phyloP scores from a whole-genome alignment of 2,797 vertebrate species.

The Brotula barbata region DNA sequence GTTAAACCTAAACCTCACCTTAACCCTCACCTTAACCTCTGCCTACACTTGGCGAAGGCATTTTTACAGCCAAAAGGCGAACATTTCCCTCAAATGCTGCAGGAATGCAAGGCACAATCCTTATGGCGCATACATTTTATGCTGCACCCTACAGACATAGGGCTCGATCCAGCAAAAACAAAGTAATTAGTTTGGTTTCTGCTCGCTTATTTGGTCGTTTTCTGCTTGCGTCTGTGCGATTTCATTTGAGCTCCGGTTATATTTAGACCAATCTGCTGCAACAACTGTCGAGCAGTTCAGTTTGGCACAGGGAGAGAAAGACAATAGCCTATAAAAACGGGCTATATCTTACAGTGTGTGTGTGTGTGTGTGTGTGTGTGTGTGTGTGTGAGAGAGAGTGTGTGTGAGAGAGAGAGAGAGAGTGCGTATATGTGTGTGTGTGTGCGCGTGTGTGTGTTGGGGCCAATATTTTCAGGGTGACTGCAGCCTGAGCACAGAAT shows the following conservation, averaged over 20 bases:
- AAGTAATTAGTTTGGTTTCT: no score
- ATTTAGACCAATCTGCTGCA: constrained; percentile 43
- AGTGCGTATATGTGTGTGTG: no score
- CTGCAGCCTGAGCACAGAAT: constrained; percentile 20
- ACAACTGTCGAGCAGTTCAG: constrained; percentile 35
- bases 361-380: no score
- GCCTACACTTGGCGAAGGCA: constrained; percentile 2
- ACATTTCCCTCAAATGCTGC: not conserved
- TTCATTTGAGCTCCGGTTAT: constrained; percentile 32
- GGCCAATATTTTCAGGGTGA: constrained; percentile 67
- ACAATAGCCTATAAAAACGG: constrained; percentile 53
- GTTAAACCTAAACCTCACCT: constrained; percentile 44
- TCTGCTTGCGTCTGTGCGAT: not conserved
- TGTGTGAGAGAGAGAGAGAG: no score
- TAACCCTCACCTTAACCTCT: constrained; percentile 54
- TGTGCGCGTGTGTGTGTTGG: constrained; percentile 82
- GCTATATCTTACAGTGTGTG: constrained; percentile 28
- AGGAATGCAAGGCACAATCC: not conserved
- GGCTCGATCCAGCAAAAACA: not conserved
- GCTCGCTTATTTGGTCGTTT: not conserved
- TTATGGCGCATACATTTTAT: constrained; percentile 4
- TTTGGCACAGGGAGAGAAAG: constrained; percentile 38
- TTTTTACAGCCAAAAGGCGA: constrained; percentile 12
- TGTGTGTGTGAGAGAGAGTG: no score
- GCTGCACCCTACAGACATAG: not conserved